Evolutionary conservation across 2,888 invertebrate species (phyloP), one percentile per base, ranked within the genome.

Genomic region (Nudaria mundana): DNA sequence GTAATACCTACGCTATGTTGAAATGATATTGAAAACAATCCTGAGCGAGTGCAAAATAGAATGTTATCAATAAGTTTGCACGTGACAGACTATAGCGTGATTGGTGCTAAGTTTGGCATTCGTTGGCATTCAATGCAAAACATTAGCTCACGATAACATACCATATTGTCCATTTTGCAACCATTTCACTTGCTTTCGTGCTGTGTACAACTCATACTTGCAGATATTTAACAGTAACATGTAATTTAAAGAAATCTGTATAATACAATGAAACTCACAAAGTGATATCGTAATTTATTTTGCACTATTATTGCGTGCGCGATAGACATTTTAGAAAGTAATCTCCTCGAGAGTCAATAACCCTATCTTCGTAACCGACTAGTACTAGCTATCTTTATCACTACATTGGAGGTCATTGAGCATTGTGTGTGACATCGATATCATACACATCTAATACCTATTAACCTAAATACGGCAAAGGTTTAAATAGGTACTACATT

Each of bases 321-420:
- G 73, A 80, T 81, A 78, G 76, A 71, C 77, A 81, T 76, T 88
- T 85, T 87, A 87, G 87, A 88, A 87, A 88, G 87, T 81, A 70
- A 70, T 74, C 69, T 66, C 74, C 69, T 71, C 62, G n/a, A 44
- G 60, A 74, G 87, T 84, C 86, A 72, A 66, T 63, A 83, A 85
- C 76, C 81, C 63, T 55, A 53, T 43, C 44, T 48, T 50, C 49
- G 55, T 50, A 51, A 56, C 26, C 40, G 41, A 39, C 47, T 30
- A 42, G 29, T 26, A 1, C 12, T 22, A 10, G 24, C 20, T 15
- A 20, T 3, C 23, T 16, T 31, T 24, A 24, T 24, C 24, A 24
- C 14, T 16, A 16, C 22, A 16, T 11, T n/a, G 8, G 10, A 15
- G 3, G 10, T 33, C 1, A 8, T 5, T 4, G 22, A 33, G n/a